Percentiles rank a stretch among this genome's conserved stretches.
These are phyloP conservation scores for Lepidostoma basale DNA, from an alignment of 1,140 invertebrate species.

Conservation along the genomic window DNA sequence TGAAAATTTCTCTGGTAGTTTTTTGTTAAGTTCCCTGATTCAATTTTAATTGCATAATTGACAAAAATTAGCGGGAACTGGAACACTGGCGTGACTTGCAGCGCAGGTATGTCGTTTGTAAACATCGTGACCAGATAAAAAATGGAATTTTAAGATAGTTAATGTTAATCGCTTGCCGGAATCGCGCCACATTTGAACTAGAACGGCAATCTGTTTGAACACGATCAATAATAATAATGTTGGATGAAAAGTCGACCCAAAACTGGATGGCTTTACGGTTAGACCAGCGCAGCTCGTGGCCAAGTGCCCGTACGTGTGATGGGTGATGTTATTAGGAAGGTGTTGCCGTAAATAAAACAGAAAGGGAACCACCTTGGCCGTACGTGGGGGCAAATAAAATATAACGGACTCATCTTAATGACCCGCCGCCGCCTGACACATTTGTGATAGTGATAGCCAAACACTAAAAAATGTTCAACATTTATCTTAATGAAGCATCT, in stretches of 20 bases:
- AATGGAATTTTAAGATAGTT: slow-evolving; percentile 1
- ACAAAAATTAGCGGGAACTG: not conserved
- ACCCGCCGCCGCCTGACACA: not conserved
- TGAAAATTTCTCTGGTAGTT: no score
- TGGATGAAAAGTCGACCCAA: not conserved
- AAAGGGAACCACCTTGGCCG: not conserved
- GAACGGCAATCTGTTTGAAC: slow-evolving; percentile 10
- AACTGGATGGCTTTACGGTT: slow-evolving; percentile 20
- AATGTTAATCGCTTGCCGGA: slow-evolving; percentile 4
- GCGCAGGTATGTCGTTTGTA: not conserved
- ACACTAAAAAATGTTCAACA: slow-evolving; percentile 3
- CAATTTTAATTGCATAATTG: slow-evolving; percentile 1
- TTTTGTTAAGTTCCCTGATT: not conserved
- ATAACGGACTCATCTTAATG: not conserved
- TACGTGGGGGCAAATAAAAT: not conserved
- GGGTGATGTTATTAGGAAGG: not conserved
- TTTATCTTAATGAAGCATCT: slow-evolving; percentile 12
- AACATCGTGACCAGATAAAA: slow-evolving; percentile 21
- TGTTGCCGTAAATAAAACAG: not conserved
- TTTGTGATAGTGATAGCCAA: not conserved
- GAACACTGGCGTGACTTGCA: slow-evolving; percentile 7
- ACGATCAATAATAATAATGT: slow-evolving; percentile 27
- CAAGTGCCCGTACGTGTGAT: not conserved
- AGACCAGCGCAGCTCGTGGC: slow-evolving; percentile 1
- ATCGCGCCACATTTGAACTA: not conserved